phyloP scores from a whole-genome alignment of 2,888 invertebrate species.

The Lepeophtheirus nordmannii region DNA sequence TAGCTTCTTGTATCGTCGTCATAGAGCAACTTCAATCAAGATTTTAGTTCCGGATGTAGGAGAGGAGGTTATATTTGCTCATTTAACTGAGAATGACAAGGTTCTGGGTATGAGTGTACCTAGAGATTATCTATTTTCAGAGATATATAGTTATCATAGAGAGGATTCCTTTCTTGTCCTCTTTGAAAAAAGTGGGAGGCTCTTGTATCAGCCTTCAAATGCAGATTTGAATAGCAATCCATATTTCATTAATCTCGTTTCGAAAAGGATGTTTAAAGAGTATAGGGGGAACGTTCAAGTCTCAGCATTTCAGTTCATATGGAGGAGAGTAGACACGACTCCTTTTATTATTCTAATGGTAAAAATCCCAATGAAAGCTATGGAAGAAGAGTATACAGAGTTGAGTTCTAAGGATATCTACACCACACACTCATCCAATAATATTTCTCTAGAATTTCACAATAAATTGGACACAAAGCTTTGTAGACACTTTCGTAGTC shows the following conservation, averaged over 20 bases:
- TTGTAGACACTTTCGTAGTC: conserved; percentile 5
- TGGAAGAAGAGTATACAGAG: too few species aligned
- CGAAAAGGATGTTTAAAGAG: not conserved
- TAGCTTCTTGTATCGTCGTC: not conserved
- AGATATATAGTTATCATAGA: not conserved
- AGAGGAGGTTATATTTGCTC: not conserved
- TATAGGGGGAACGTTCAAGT: not conserved
- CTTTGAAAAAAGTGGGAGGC: not conserved
- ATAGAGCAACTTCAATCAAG: not conserved
- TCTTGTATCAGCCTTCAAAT: not conserved
- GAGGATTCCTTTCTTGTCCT: not conserved
- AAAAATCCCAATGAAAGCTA: not conserved
- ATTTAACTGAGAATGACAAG: not conserved
- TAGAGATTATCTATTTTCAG: not conserved
- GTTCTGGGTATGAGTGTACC: not conserved
- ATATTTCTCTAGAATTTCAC: not conserved
- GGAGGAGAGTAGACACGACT: not conserved
- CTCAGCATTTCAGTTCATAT: not conserved
- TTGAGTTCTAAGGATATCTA: too few species aligned
- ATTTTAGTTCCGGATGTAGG: not conserved
- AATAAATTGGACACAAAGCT: not conserved
- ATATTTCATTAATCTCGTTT: not conserved
- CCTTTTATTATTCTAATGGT: not conserved
- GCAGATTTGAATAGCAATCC: not conserved
- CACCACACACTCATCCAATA: not conserved